Evolutionary conservation across 2,797 vertebrate species (phyloP).

Genomic region (Netta rufina): DNA sequence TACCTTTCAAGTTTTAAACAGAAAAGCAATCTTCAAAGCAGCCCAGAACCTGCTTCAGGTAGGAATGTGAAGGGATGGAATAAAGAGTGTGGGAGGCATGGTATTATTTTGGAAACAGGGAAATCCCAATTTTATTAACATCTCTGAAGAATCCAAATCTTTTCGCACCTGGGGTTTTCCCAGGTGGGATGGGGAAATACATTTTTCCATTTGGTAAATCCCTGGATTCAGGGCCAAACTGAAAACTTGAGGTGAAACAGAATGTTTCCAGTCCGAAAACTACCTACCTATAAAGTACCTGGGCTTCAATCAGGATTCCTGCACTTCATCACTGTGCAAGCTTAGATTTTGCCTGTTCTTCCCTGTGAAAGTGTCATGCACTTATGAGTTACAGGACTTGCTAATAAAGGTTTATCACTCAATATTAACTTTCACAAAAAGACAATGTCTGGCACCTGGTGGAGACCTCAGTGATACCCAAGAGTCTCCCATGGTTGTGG

Average conservation of each 20-base stretch:
- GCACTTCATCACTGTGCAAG: not conserved
- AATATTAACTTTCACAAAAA: not conserved
- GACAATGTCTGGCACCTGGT: not conserved
- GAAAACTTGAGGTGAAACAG: not conserved
- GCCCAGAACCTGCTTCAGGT: slow-evolving; percentile 49
- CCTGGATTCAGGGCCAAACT: not conserved
- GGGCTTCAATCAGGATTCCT: not conserved
- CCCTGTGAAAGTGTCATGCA: rapidly evolving
- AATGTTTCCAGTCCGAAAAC: not conserved
- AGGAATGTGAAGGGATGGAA: slow-evolving; percentile 39
- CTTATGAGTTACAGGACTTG: not conserved
- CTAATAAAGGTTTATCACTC: not conserved
- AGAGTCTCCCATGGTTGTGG: rapidly evolving
- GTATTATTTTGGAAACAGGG: slow-evolving; percentile 74
- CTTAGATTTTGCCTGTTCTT: not conserved
- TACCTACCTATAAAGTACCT: not conserved
- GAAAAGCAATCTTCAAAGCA: slow-evolving; percentile 67
- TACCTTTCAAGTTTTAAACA: slow-evolving; percentile 47
- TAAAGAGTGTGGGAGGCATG: slow-evolving; percentile 59
- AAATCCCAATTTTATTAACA: slow-evolving; percentile 73
- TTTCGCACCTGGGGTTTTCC: slow-evolving; percentile 66
- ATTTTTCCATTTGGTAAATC: slow-evolving; percentile 46
- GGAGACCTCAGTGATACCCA: not conserved
- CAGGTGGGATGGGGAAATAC: slow-evolving; percentile 52
- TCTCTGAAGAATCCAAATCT: slow-evolving; percentile 48